Conservation (phyloP, 2,888 invertebrate species). For the Amblyjoppa fuscipennis region DNA sequence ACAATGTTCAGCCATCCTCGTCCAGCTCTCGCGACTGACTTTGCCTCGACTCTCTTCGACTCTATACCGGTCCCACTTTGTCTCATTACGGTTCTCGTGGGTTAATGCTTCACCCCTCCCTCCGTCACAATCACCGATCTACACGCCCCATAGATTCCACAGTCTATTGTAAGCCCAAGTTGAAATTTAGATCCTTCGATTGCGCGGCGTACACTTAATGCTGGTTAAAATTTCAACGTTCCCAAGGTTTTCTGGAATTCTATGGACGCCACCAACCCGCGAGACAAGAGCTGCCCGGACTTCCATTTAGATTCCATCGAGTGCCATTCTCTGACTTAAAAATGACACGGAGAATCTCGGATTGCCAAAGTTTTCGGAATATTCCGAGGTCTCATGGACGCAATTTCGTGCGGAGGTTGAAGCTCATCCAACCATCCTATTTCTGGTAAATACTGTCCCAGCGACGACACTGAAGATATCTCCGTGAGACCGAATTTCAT, state of each 20-base stretch:
- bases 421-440: neutral
- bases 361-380: neutral
- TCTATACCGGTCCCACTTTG: conserved; percentile 30
- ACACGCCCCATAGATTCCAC: conserved; percentile 35
- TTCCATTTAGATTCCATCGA: neutral
- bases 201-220: neutral
- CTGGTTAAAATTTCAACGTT: neutral
- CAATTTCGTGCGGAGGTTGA: neutral
- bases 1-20: conserved; percentile 48
- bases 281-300: neutral
- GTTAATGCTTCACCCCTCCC: conserved; percentile 31
- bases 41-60: conserved; percentile 13
- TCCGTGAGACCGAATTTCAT: too few relatives aligned
- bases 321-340: neutral
- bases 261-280: too few relatives aligned
- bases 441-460: too few relatives aligned
- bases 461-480: too few relatives aligned
- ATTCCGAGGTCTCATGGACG: neutral
- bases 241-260: neutral
- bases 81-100: conserved; percentile 38
- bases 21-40: neutral
- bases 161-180: conserved; percentile 21
- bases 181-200: conserved; percentile 8
- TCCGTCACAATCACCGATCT: conserved; percentile 37
- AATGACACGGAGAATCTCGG: neutral